phyloP scores from a whole-genome alignment of 64 coral and sea anemone species.

The Acropora tenuis region DNA sequence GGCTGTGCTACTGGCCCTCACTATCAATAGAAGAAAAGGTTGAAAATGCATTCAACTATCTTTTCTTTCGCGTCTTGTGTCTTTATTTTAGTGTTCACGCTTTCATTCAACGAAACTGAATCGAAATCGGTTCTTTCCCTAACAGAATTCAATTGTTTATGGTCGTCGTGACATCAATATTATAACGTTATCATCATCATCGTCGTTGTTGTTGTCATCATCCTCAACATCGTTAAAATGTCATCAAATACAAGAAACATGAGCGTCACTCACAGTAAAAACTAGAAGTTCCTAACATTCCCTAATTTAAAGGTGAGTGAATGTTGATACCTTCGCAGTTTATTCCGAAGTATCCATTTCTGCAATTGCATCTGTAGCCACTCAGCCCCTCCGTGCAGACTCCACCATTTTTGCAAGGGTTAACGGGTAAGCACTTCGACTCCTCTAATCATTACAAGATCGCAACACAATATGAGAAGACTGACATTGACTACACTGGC shows the following conservation, averaged over 20 bases:
- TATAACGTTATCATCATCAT: background rate
- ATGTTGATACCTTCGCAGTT: conserved; percentile 78
- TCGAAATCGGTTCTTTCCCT: too few relatives aligned
- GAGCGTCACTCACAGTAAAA: too few relatives aligned
- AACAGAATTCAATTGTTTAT: background rate
- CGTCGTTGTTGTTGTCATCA: background rate
- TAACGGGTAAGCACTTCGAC: conserved; percentile 89
- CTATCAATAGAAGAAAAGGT: background rate
- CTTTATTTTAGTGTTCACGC: background rate
- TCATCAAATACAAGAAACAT: too few relatives aligned
- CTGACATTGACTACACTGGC: too few relatives aligned
- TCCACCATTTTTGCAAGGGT: conserved; percentile 83
- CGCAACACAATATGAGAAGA: background rate
- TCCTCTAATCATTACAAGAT: conserved; percentile 52
- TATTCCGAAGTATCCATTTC: conserved; percentile 65
- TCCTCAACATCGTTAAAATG: too few relatives aligned
- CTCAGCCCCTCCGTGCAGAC: conserved; percentile 74
- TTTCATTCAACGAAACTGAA: background rate
- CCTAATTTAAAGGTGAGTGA: too few relatives aligned
- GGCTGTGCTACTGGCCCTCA: conserved; percentile 17
- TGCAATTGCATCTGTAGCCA: conserved; percentile 83
- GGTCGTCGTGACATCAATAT: background rate
- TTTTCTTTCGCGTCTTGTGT: too few relatives aligned
- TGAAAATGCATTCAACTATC: background rate
- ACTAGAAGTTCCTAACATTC: too few relatives aligned